Conservation (phyloP, 2,113 vertebrate genomes). For the Sus scrofa region DNA sequence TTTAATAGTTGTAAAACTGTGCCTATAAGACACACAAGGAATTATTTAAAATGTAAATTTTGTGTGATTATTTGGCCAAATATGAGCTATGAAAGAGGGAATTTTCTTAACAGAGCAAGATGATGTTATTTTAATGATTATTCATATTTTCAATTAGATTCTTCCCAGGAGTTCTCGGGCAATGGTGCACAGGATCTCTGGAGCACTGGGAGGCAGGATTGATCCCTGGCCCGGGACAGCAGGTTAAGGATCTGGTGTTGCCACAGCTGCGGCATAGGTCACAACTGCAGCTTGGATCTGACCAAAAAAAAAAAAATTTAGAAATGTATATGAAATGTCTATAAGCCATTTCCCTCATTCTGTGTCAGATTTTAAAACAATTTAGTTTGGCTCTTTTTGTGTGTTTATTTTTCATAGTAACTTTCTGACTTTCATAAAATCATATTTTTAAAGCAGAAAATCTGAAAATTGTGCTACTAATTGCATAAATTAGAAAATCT, state of each 20-base stretch:
- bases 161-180: no score
- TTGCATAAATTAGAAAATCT: not conserved
- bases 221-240: no score
- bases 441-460: not conserved
- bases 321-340: no score
- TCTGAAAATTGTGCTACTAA: constrained; percentile 2
- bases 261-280: no score
- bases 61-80: not conserved
- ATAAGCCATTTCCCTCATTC: not conserved
- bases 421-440: not conserved
- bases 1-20: no score
- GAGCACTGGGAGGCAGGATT: no score
- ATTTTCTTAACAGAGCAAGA: not conserved
- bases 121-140: not conserved
- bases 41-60: not conserved
- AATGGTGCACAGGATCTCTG: no score
- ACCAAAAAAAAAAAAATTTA: no score
- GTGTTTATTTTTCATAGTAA: not conserved
- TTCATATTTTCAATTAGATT: constrained; percentile 42
- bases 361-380: not conserved
- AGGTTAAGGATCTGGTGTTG: no score
- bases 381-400: not conserved
- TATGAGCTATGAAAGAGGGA: not conserved
- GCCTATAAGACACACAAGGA: not conserved
- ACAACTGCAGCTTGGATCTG: no score